These are phyloP conservation scores for Biston betularia DNA, from an alignment of 2,888 invertebrate species.

Conservation along the genomic window DNA sequence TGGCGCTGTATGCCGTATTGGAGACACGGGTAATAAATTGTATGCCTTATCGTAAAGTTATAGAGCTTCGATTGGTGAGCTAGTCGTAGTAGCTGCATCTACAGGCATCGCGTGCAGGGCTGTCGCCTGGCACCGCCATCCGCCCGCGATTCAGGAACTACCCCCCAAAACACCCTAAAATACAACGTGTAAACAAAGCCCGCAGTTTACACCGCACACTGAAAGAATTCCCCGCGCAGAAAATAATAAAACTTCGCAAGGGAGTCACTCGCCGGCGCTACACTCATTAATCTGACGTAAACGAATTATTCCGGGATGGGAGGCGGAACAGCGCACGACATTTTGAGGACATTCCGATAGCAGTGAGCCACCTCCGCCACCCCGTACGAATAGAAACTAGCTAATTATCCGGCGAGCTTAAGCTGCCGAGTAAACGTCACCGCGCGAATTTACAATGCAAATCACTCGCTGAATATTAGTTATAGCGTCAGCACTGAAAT, in stretches of 20 bases:
- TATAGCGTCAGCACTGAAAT: conserved; percentile 81
- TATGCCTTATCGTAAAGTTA: conserved; percentile 59
- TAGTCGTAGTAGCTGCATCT: conserved; percentile 63
- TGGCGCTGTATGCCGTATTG: conserved; percentile 49
- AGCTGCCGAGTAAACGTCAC: conserved; percentile 77
- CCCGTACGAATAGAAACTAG: conserved; percentile 82
- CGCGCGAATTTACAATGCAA: conserved; percentile 85
- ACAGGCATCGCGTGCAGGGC: conserved; percentile 77
- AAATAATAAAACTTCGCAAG: conserved; percentile 57
- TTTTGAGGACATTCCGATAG: conserved; percentile 71
- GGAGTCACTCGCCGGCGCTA: conserved; percentile 53
- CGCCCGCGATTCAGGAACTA: conserved; percentile 70
- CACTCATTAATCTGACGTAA: conserved; percentile 56
- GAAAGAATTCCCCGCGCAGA: conserved; percentile 50
- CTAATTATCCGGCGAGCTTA: conserved; percentile 84
- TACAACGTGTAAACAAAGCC: conserved; percentile 71
- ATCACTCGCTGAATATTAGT: conserved; percentile 83
- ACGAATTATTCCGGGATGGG: conserved; percentile 54
- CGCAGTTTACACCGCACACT: conserved; percentile 51
- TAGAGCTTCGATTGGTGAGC: conserved; percentile 65
- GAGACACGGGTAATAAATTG: conserved; percentile 56
- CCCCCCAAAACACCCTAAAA: conserved; percentile 67
- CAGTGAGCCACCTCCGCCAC: conserved; percentile 54
- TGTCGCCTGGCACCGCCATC: conserved; percentile 85
- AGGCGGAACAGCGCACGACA: conserved; percentile 56